Conservation (phyloP, 2,113 vertebrate species). For the Corythornis madagascariensis region DNA sequence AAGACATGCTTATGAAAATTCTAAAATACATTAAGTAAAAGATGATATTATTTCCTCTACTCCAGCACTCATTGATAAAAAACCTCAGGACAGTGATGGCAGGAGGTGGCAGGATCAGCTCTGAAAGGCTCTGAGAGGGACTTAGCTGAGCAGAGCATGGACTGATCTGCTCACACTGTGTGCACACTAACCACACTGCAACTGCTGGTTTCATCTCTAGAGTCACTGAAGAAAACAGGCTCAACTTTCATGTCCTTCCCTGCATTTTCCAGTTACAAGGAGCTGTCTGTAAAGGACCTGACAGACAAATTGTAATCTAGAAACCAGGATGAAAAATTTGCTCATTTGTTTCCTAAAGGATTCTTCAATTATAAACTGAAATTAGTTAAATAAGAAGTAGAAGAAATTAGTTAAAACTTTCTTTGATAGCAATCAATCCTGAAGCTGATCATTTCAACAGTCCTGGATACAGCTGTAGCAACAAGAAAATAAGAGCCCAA, state of each 20-base stretch:
- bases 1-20: neutral
- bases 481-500: constrained; percentile 52
- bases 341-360: neutral
- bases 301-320: neutral
- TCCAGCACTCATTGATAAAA: neutral
- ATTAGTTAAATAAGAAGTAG: neutral
- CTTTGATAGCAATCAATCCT: constrained; percentile 43
- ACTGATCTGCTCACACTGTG: neutral
- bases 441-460: constrained; percentile 30
- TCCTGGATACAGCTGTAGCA: constrained; percentile 8
- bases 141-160: neutral
- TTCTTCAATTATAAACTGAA: neutral
- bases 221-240: neutral
- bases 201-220: neutral
- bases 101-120: neutral
- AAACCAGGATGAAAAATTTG: neutral
- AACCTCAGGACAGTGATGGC: neutral
- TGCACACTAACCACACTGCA: neutral
- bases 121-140: neutral
- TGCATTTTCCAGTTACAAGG: neutral
- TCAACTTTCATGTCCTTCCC: neutral
- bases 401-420: constrained; percentile 37
- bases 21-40: neutral
- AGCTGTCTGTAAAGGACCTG: neutral
- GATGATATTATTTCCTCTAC: neutral